Evolutionary conservation across 2,113 vertebrate species (phyloP).

Genomic region (Saimiri boliviensis): DNA sequence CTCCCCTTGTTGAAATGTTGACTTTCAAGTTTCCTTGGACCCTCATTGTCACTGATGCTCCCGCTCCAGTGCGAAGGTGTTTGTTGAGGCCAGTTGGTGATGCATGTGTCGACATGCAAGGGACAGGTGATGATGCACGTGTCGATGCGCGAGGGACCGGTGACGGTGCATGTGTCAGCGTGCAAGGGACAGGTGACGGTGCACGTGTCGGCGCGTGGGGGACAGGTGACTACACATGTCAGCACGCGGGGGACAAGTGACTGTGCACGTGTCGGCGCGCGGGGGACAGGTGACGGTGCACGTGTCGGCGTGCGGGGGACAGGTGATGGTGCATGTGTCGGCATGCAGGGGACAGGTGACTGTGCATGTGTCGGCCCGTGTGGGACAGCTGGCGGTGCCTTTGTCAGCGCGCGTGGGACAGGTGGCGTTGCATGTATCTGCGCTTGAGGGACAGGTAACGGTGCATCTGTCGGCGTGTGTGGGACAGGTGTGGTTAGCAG

Average conservation of each 20-base stretch:
- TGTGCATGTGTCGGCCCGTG: too few species aligned
- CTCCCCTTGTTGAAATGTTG: neutral
- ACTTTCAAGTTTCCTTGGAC: neutral
- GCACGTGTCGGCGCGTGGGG: too few species aligned
- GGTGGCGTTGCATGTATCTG: fast-evolving
- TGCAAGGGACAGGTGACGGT: too few species aligned
- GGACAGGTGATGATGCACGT: fast-evolving
- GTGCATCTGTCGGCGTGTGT: fast-evolving
- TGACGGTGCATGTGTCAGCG: too few species aligned
- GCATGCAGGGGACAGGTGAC: too few species aligned
- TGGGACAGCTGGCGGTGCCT: fast-evolving
- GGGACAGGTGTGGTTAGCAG: neutral
- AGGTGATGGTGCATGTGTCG: too few species aligned
- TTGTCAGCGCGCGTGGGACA: too few species aligned
- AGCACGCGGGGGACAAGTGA: fast-evolving
- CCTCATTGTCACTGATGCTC: fast-evolving
- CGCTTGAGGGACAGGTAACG: neutral
- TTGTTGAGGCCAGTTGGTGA: fast-evolving
- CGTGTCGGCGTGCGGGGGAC: too few species aligned
- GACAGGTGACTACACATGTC: too few species aligned
- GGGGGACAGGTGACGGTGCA: too few species aligned
- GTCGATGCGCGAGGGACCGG: fast-evolving
- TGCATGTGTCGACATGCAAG: fast-evolving
- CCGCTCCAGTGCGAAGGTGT: fast-evolving
- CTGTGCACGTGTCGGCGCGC: too few species aligned